These are phyloP conservation scores for Pseudomyrmex flavicornis DNA, from an alignment of 1,140 invertebrate species.

Conservation along the genomic window DNA sequence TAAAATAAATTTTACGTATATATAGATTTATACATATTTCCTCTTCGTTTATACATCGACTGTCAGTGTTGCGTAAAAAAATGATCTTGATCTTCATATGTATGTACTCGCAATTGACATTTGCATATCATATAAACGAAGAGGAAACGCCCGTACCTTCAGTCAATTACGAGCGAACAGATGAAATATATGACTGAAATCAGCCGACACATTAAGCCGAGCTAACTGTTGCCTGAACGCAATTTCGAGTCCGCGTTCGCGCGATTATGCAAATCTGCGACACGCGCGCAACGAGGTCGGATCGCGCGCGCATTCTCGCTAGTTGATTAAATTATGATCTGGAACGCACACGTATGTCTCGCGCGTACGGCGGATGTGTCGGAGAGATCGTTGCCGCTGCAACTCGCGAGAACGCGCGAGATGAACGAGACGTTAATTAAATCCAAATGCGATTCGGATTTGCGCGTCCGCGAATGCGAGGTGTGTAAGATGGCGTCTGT, in stretches of 20 bases:
- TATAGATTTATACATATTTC: neutral
- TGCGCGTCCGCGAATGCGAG: neutral
- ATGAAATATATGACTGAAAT: neutral
- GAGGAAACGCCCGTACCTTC: too few relatives aligned
- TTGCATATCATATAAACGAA: too few relatives aligned
- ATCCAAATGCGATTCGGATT: conserved; percentile 46
- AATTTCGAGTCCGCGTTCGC: neutral
- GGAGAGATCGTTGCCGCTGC: neutral
- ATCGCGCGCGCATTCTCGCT: neutral
- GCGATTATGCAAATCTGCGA: conserved; percentile 48
- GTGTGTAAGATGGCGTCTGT: conserved; percentile 24
- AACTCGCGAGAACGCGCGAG: neutral
- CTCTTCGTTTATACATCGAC: neutral
- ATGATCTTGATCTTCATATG: too few relatives aligned
- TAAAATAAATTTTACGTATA: neutral
- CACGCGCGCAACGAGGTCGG: neutral
- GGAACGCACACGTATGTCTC: neutral
- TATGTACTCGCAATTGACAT: too few relatives aligned
- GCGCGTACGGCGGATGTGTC: neutral
- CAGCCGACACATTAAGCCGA: neutral
- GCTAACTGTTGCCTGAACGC: neutral
- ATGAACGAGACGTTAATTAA: conserved; percentile 49
- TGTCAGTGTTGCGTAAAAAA: too few relatives aligned
- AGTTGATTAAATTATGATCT: conserved; percentile 60
- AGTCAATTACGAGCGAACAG: too few relatives aligned